Conservation (phyloP, 2,797 vertebrate genomes). For the Lepilemur septentrionalis region DNA sequence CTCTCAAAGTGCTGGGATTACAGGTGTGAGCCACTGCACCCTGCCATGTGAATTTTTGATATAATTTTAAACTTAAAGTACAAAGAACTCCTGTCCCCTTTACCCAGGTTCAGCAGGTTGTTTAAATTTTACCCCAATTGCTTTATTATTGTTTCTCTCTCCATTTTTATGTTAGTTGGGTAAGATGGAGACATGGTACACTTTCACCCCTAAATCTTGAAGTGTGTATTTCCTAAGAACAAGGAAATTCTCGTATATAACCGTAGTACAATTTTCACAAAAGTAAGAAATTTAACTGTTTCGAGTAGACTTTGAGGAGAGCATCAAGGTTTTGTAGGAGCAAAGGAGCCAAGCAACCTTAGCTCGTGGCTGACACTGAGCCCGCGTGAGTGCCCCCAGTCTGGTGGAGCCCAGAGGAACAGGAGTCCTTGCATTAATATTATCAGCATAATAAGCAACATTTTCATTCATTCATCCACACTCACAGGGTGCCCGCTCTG, state of each 20-base stretch:
- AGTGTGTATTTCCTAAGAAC: not conserved
- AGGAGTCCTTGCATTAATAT: not conserved
- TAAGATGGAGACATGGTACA: not conserved
- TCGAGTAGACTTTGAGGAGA: not conserved
- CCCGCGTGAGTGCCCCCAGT: not conserved
- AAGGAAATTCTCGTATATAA: not conserved
- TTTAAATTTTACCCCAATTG: not conserved
- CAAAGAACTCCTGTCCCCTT: not conserved
- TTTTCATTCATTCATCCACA: not conserved
- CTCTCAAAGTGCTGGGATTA: not conserved
- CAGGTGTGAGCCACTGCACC: not conserved
- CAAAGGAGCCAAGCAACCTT: not conserved
- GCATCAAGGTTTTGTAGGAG: not conserved
- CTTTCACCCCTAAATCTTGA: not conserved
- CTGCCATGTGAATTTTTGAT: not conserved
- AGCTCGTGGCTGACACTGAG: not conserved
- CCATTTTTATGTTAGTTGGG: not conserved
- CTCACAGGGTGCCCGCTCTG: not conserved
- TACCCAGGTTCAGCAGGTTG: not conserved
- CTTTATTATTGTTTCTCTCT: not conserved
- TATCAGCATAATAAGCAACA: not conserved
- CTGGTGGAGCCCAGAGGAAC: not conserved
- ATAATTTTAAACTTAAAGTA: slow-evolving; percentile 37
- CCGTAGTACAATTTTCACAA: not conserved
- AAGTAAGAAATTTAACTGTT: not conserved